Conservation (phyloP, 2,888 invertebrate species). For the Cheilosia impressa region DNA sequence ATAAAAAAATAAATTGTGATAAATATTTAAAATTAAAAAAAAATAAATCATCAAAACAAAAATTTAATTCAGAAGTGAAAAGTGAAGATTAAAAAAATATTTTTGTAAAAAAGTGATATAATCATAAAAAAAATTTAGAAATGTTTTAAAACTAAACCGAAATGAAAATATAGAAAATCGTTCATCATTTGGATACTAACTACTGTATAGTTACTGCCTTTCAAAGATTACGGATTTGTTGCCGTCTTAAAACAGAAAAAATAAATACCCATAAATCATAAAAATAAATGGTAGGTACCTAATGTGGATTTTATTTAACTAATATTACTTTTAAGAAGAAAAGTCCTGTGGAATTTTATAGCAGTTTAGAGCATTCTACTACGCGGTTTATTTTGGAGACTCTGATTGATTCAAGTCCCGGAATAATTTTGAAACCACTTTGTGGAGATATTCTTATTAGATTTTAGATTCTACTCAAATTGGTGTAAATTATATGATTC, state of each 20-base stretch:
- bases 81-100: constrained; percentile 26
- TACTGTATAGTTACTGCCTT: constrained; percentile 47
- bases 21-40: constrained; percentile 38
- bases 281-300: constrained; percentile 52
- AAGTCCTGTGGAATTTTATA: too few relatives aligned
- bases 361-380: too few relatives aligned
- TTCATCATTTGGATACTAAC: constrained; percentile 54
- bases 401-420: too few relatives aligned
- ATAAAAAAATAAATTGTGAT: constrained; percentile 15
- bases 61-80: constrained; percentile 26
- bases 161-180: constrained; percentile 24
- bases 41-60: constrained; percentile 16
- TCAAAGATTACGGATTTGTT: constrained; percentile 55
- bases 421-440: too few relatives aligned
- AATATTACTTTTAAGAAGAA: too few relatives aligned
- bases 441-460: too few relatives aligned
- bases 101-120: constrained; percentile 38
- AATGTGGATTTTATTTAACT: too few relatives aligned
- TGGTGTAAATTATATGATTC: too few relatives aligned
- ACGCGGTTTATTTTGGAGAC: too few relatives aligned
- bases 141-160: constrained; percentile 31
- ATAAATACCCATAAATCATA: neutral
- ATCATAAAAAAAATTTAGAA: constrained; percentile 10
- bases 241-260: constrained; percentile 18
- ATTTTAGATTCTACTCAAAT: too few relatives aligned